Conservation (phyloP, 2,113 vertebrate genomes). For the Brevimyrus niger region DNA sequence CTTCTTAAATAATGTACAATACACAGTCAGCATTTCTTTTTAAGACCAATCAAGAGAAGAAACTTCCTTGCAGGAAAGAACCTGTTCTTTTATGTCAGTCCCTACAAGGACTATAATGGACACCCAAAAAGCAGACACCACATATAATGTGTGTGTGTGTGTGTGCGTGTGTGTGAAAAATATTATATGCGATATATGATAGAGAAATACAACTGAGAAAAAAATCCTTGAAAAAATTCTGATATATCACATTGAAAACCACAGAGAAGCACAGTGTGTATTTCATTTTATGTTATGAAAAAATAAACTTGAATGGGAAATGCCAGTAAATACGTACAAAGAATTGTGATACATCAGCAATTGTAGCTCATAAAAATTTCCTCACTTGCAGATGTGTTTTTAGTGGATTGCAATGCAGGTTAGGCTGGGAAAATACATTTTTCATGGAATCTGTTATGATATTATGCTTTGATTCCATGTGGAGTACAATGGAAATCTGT, state of each 20-base stretch:
- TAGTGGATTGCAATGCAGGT: not conserved
- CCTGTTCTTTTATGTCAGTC: too few relatives aligned
- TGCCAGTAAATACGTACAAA: not conserved
- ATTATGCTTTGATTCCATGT: not conserved
- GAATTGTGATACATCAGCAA: not conserved
- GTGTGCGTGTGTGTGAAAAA: not conserved
- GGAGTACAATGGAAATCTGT: not conserved
- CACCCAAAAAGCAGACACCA: too few relatives aligned
- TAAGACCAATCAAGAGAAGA: not conserved
- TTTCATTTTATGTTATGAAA: not conserved
- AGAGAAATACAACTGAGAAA: not conserved
- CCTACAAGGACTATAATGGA: too few relatives aligned
- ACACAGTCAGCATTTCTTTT: not conserved
- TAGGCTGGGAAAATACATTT: not conserved
- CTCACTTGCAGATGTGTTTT: not conserved
- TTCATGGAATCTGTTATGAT: not conserved
- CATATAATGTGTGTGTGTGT: too few relatives aligned
- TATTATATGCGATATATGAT: not conserved
- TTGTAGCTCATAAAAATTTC: not conserved
- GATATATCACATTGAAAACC: not conserved
- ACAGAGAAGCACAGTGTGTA: not conserved
- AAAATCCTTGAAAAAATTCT: not conserved
- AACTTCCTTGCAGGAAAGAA: too few relatives aligned
- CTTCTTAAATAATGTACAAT: not conserved
- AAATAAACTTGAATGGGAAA: not conserved